phyloP scores from a whole-genome alignment of 2,113 vertebrate genomes.

The Plestiodon gilberti region DNA sequence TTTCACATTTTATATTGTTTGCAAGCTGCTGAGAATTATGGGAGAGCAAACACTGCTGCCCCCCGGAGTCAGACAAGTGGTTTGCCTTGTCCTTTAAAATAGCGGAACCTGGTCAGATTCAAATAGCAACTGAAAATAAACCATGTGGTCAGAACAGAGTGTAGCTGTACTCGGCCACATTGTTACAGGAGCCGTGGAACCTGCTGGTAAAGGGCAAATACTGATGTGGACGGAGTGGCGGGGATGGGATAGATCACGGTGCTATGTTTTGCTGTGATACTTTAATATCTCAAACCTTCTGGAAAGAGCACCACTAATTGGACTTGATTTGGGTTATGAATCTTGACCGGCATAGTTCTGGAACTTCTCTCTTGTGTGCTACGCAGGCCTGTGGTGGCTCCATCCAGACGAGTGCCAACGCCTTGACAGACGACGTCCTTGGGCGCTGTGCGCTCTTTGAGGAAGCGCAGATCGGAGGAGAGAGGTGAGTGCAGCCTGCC shows the following conservation, averaged over 20 bases:
- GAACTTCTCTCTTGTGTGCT: neutral
- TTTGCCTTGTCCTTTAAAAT: neutral
- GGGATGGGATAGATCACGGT: neutral
- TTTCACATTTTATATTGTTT: no score
- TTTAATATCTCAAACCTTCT: neutral
- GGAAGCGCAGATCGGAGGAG: constrained; percentile 94
- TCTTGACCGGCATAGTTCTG: fast-evolving
- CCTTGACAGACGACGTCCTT: constrained; percentile 85
- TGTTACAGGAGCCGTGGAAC: neutral
- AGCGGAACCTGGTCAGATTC: neutral
- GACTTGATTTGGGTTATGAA: neutral
- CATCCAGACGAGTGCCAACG: constrained; percentile 92
- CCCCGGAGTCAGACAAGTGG: neutral
- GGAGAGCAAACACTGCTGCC: no score
- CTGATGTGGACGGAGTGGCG: neutral
- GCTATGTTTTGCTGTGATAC: neutral
- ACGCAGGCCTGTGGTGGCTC: constrained; percentile 94
- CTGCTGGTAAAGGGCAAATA: neutral
- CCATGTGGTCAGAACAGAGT: neutral
- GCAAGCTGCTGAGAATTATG: no score
- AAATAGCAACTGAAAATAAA: neutral
- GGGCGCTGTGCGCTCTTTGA: constrained; percentile 94
- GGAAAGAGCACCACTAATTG: fast-evolving
- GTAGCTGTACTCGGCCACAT: neutral
- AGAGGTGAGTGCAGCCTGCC: constrained; percentile 78